Percentiles rank a stretch among this genome's conserved stretches.
These are phyloP conservation scores for Siderastrea siderea DNA, from an alignment of 92 coral and sea anemone species.

Conservation along the genomic window DNA sequence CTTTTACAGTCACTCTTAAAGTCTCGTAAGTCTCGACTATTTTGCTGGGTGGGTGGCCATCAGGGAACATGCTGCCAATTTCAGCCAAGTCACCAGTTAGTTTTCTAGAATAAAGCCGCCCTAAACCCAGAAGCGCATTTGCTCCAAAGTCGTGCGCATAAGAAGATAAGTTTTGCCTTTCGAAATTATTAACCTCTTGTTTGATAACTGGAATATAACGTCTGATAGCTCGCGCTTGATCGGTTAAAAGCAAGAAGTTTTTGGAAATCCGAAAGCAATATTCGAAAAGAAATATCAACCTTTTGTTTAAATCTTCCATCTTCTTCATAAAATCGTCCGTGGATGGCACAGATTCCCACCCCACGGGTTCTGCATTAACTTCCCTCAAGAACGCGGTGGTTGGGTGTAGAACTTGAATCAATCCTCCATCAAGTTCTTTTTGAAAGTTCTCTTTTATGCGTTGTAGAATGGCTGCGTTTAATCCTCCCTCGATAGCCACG, in stretches of 20 bases:
- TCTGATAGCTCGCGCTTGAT: conserved; percentile 21
- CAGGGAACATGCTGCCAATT: conserved; percentile 46
- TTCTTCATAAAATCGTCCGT: conserved; percentile 23
- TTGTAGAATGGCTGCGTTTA: conserved; percentile 5
- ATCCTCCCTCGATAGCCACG: conserved; percentile 31
- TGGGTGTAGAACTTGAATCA: conserved; percentile 27
- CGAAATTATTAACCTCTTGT: conserved; percentile 1
- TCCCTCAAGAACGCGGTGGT: not conserved
- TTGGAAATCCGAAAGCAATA: conserved; percentile 35
- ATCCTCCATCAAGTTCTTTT: conserved; percentile 5
- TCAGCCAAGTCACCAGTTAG: conserved; percentile 49
- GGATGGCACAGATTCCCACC: not conserved
- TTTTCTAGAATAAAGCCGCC: conserved; percentile 46
- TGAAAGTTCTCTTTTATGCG: conserved; percentile 3
- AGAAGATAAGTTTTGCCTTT: not conserved
- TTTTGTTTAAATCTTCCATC: not conserved
- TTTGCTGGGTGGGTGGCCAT: conserved; percentile 1
- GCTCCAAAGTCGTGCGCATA: conserved; percentile 16
- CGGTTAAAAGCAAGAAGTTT: conserved; percentile 23
- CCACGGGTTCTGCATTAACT: not conserved
- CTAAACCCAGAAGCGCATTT: conserved; percentile 12
- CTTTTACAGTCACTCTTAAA: not conserved
- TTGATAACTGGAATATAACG: conserved; percentile 31
- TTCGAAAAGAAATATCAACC: conserved; percentile 8
- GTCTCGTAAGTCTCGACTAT: not conserved